Conservation (phyloP, 2,113 vertebrate species). For the Chiloscyllium plagiosum region DNA sequence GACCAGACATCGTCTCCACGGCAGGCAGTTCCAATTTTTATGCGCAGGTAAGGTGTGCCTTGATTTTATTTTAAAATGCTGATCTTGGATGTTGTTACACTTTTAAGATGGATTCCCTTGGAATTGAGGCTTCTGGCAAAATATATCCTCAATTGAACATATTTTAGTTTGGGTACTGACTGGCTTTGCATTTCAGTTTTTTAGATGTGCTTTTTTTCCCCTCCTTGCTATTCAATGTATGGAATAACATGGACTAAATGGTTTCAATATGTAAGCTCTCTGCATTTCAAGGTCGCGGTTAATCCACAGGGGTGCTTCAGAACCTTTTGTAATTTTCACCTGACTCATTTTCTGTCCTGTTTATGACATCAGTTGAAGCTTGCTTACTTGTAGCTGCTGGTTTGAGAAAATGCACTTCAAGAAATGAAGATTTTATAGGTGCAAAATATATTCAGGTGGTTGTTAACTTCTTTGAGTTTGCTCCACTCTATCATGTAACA, state of each 20-base stretch:
- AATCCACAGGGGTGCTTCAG: too few relatives aligned
- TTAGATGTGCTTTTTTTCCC: neutral
- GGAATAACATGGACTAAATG: neutral
- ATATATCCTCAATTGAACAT: neutral
- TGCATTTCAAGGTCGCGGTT: neutral
- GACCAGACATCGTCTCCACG: slow-evolving; percentile 39
- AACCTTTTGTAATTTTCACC: neutral
- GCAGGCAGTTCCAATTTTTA: slow-evolving; percentile 47
- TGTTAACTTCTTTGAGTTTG: neutral
- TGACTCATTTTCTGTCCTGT: neutral
- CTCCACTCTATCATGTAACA: neutral
- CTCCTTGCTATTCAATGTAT: neutral
- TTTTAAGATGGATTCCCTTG: neutral
- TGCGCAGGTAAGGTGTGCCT: slow-evolving; percentile 50
- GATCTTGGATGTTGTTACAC: neutral
- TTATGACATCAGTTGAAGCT: neutral
- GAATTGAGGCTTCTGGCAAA: neutral
- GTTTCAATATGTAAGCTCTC: neutral
- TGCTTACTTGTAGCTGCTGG: neutral
- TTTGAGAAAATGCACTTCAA: neutral
- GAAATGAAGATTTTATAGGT: neutral
- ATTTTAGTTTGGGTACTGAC: neutral
- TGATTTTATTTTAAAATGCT: neutral
- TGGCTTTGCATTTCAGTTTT: neutral
- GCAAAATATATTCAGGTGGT: neutral